Evolutionary conservation across 2,113 vertebrate species (phyloP), one percentile per base, ranked within the genome.

Genomic region (Rynchops niger): DNA sequence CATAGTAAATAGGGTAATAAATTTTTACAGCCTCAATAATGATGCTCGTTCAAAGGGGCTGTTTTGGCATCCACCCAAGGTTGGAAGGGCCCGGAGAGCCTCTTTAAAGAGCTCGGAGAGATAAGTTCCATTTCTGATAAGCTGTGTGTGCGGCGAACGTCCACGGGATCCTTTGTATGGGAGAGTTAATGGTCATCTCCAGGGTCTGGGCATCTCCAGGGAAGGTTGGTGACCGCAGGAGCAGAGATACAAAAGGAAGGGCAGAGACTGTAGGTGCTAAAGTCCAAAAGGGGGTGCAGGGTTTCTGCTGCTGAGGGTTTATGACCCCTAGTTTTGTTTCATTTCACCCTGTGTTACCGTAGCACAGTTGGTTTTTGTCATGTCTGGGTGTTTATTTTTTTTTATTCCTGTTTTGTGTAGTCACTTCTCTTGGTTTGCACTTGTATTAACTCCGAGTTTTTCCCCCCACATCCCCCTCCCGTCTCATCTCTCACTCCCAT

Each of bases 381-480:
- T 20, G 96, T 98, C 97, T 97, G 97, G 97, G 85, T 78, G 86
- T 92, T 95, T 56, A 8, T 92, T 95, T 97, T 93, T 88, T 36
- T 93, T 97, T 90, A 96, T 91, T 97, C 98, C 97, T 98, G 91
- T 97, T 94, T 88, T 97, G 97, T 98, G 97, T 97, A 97, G 94
- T 98, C 98, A 97, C 12, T 98, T 97, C 95, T 97, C 94, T 97
- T 97, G 97, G 98, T 98, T 98, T 97, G 94, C 97, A 97, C 93
- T 97, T 97, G 97, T 98, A 98, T 98, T 98, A 98, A 98, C 97
- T 98, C 97, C 92, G 50, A 97, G 97, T 98, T 98, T 98, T 78
- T 96, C 96, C 98, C 95, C 90, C 52, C 70, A 27, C 90, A 20
- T 38, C 20, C 73, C 95, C 97, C 55, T 97, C 87, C 97, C 74